A percentile compares a stretch with the other conserved stretches of the same genome.
These are phyloP conservation scores for Pangasius mekongensis DNA, from an alignment of 2,797 vertebrate species.

Conservation along the genomic window DNA sequence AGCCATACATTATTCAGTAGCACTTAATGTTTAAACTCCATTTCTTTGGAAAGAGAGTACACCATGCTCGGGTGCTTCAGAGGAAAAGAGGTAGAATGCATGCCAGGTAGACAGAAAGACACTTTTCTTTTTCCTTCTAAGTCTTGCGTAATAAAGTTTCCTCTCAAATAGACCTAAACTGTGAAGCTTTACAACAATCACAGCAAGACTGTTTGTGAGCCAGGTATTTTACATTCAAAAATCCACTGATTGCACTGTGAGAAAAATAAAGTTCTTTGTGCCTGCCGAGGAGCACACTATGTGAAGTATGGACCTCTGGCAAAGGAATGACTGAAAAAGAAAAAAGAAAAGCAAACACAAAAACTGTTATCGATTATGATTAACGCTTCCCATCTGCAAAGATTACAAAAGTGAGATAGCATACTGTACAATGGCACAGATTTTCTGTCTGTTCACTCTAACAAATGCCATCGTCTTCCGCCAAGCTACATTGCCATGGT, in stretches of 20 bases:
- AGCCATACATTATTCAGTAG: slow-evolving; percentile 46
- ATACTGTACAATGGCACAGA: slow-evolving; percentile 35
- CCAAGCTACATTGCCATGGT: slow-evolving; percentile 66
- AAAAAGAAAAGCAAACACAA: slow-evolving; percentile 36
- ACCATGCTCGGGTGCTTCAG: slow-evolving; percentile 2
- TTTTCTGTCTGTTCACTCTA: slow-evolving; percentile 45
- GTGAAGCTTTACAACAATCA: slow-evolving; percentile 36
- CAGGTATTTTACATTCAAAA: slow-evolving; percentile 47
- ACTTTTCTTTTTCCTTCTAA: slow-evolving; percentile 21
- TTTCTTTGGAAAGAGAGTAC: slow-evolving; percentile 24
- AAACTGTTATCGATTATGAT: slow-evolving; percentile 4
- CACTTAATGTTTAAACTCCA: slow-evolving; percentile 41
- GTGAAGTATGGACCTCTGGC: slow-evolving; percentile 37
- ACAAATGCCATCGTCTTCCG: slow-evolving; percentile 64
- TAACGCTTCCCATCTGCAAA: slow-evolving; percentile 42
- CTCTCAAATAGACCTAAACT: slow-evolving; percentile 35
- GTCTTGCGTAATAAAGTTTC: slow-evolving; percentile 22
- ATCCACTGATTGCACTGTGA: slow-evolving; percentile 28
- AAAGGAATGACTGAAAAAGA: slow-evolving; percentile 29
- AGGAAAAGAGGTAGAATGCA: background rate
- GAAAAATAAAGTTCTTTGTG: slow-evolving; percentile 22
- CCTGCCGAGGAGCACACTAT: slow-evolving; percentile 15
- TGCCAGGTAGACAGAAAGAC: background rate
- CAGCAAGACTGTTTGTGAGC: slow-evolving; percentile 37
- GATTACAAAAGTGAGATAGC: slow-evolving; percentile 39